Conservation (phyloP, 2,113 vertebrate species). For the Cynocephalus volans region DNA sequence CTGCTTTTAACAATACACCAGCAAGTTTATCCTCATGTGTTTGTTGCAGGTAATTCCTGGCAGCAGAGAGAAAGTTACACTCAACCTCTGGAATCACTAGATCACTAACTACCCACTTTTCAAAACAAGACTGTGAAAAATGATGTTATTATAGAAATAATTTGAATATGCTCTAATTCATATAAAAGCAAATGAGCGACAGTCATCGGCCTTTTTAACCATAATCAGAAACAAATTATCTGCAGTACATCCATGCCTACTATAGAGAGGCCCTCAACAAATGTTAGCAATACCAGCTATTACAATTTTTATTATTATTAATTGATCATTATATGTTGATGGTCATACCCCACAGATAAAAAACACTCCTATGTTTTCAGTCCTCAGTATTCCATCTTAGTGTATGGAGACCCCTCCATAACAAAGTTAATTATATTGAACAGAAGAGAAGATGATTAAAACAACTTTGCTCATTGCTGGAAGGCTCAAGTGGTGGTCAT, state of each 20-base stretch:
- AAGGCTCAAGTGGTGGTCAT: background rate
- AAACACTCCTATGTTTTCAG: background rate
- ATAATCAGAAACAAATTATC: background rate
- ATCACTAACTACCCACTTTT: background rate
- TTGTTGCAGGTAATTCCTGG: background rate
- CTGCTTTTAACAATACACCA: background rate
- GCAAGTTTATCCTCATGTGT: background rate
- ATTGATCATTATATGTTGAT: background rate
- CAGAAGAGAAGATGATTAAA: background rate
- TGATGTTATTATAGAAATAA: background rate
- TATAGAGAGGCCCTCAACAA: background rate
- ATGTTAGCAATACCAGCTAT: background rate
- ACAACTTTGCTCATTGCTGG: background rate
- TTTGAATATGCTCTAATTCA: background rate
- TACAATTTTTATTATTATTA: background rate
- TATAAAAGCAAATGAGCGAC: background rate
- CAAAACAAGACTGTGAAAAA: background rate
- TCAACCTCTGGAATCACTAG: background rate
- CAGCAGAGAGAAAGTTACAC: background rate
- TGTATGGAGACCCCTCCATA: background rate
- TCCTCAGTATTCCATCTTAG: background rate
- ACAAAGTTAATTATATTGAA: background rate
- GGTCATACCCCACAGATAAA: background rate
- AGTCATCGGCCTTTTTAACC: slow-evolving; percentile 22
- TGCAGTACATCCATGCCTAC: background rate